phyloP scores from a whole-genome alignment of 2,888 invertebrate genomes.

The Caenorhabditis imperialis region DNA sequence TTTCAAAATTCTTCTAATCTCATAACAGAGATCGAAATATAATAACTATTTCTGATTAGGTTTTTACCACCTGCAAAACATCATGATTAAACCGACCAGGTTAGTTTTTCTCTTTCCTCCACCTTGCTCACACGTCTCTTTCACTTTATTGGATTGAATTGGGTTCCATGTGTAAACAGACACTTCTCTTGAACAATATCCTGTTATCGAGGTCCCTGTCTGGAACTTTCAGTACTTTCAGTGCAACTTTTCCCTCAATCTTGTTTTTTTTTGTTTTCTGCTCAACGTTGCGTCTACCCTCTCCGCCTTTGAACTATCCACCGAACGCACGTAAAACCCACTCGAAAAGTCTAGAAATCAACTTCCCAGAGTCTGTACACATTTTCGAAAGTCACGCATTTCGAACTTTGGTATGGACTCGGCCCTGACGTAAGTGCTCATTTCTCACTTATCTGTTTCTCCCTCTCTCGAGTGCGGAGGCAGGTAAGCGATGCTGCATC shows the following conservation, averaged over 20 bases:
- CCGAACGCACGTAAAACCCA: constrained; percentile 24
- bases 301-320: constrained; percentile 5
- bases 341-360: constrained; percentile 22
- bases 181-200: no score
- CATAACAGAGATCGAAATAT: no score
- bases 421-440: constrained; percentile 39
- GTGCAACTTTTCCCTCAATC: neutral
- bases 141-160: no score
- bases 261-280: neutral
- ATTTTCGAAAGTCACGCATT: constrained; percentile 44
- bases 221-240: neutral
- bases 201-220: no score
- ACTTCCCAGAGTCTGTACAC: constrained; percentile 13
- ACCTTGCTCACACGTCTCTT: no score
- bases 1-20: no score
- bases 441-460: constrained; percentile 36
- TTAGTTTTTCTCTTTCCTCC: no score
- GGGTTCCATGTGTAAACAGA: no score
- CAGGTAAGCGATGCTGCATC: neutral
- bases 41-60: no score
- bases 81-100: no score
- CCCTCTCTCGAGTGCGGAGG: constrained; percentile 2
- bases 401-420: constrained; percentile 22
- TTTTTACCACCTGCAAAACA: no score
- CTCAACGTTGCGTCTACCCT: no score